Evolutionary conservation across 2,888 invertebrate genomes (phyloP).

Genomic region (Theretra japonica): DNA sequence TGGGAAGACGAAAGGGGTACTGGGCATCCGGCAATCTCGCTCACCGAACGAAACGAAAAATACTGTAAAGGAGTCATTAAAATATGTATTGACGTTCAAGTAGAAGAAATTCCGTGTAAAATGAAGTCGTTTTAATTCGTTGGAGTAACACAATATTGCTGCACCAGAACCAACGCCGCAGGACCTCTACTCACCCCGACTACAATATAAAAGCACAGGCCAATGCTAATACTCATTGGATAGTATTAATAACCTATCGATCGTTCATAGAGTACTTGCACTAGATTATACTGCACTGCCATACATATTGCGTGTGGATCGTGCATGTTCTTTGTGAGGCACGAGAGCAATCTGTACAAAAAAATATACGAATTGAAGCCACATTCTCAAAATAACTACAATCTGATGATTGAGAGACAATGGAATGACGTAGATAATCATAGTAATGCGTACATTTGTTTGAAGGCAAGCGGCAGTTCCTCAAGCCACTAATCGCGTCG

Average conservation of each 20-base stretch:
- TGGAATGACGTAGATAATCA: background rate
- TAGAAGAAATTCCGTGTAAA: background rate
- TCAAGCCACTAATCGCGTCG: constrained; percentile 1
- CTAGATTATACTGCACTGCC: background rate
- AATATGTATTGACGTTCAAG: background rate
- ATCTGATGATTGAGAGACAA: background rate
- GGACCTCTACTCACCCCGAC: background rate
- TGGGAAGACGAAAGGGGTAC: no score
- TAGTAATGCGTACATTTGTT: background rate
- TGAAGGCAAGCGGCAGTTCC: background rate
- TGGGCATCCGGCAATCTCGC: no score
- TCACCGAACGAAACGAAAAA: no score
- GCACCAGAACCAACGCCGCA: background rate
- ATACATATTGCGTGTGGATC: background rate
- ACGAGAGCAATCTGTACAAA: no score
- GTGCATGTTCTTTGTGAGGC: background rate
- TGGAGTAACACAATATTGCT: background rate
- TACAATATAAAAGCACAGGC: background rate
- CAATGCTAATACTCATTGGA: background rate
- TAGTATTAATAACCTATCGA: constrained; percentile 16
- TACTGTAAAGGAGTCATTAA: background rate
- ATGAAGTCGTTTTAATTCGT: background rate
- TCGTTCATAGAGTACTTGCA: background rate
- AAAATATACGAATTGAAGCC: no score
- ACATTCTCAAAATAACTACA: background rate